Conservation (phyloP, 2,113 vertebrate genomes). For the Bujurquina vittata region DNA sequence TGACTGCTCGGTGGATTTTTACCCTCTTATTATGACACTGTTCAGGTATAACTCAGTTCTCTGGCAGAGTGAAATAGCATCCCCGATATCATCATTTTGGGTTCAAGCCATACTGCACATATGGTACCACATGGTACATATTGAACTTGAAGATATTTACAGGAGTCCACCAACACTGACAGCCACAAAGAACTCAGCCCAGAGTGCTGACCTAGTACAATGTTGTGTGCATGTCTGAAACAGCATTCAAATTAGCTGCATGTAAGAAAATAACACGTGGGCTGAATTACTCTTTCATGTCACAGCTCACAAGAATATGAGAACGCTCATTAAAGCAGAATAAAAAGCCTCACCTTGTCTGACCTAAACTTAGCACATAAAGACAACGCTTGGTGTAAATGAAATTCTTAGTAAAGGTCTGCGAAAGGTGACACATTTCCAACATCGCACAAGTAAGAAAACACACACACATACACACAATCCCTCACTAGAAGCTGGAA, state of each 20-base stretch:
- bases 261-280: background rate
- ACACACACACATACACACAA: background rate
- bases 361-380: conserved; percentile 12
- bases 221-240: background rate
- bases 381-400: conserved; percentile 26
- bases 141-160: background rate
- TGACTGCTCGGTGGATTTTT: conserved; percentile 24
- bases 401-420: conserved; percentile 31
- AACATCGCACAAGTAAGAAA: background rate
- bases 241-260: background rate
- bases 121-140: background rate
- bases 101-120: background rate
- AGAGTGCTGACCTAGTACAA: background rate
- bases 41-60: conserved; percentile 7
- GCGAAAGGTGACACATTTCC: conserved; percentile 37
- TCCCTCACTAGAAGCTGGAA: background rate
- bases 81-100: background rate
- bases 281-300: background rate
- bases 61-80: background rate
- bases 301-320: background rate
- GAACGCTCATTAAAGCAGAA: background rate
- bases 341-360: background rate
- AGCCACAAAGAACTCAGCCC: background rate
- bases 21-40: conserved; percentile 23
- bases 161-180: background rate